Conservation (phyloP, 2,113 vertebrate genomes). For the Lophochroa leadbeateri region DNA sequence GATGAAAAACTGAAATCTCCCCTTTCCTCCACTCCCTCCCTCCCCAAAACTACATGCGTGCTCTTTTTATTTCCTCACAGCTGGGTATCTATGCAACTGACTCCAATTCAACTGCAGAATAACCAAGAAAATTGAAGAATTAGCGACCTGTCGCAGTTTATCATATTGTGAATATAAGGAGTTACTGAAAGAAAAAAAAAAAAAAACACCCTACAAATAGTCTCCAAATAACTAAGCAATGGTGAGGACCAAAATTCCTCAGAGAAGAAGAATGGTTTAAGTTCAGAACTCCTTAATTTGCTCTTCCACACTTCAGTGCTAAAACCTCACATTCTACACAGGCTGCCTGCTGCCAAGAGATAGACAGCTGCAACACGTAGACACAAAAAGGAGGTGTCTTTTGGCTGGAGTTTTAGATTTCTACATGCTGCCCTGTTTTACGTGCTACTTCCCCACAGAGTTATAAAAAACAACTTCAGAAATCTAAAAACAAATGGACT, state of each 20-base stretch:
- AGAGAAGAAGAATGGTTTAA: not conserved
- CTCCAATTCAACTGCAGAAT: not conserved
- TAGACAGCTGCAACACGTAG: conserved; percentile 54
- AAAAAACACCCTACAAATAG: not conserved
- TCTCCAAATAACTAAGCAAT: not conserved
- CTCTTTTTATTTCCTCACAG: not conserved
- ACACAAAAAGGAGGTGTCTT: conserved; percentile 62
- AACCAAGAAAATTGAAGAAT: not conserved
- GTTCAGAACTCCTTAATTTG: conserved; percentile 24
- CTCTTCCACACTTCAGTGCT: not conserved
- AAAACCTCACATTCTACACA: conserved; percentile 28
- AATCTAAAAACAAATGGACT: not conserved
- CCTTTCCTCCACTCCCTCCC: not conserved
- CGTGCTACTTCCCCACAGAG: not conserved
- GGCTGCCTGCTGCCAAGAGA: conserved; percentile 54
- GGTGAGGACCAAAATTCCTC: not conserved
- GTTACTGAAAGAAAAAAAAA: not conserved
- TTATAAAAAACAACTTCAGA: not conserved
- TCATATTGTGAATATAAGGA: not conserved
- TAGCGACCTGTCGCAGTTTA: not conserved
- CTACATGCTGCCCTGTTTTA: not conserved
- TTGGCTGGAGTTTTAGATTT: conserved; percentile 37
- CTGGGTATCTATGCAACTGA: not conserved
- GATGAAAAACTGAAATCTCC: not conserved
- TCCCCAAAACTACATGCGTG: not conserved